phyloP scores from a whole-genome alignment of 2,797 vertebrate species.

The Phrynocephalus guinanensis region DNA sequence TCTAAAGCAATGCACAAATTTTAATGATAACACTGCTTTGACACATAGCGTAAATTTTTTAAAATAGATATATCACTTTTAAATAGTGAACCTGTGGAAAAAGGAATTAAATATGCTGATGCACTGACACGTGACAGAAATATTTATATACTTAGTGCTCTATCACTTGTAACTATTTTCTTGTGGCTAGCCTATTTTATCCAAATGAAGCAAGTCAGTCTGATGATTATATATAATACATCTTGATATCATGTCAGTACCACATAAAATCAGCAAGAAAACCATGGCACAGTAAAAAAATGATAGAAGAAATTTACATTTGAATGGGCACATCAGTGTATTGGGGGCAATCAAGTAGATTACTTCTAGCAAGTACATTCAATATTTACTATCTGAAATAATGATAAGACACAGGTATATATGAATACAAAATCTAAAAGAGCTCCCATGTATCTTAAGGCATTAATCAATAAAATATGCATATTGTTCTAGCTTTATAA shows the following conservation, averaged over 20 bases:
- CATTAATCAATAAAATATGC: slow-evolving; percentile 34
- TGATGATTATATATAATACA: slow-evolving; percentile 28
- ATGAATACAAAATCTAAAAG: slow-evolving; percentile 22
- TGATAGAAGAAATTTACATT: slow-evolving; percentile 27
- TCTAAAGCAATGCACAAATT: not conserved
- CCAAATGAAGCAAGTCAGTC: slow-evolving; percentile 29
- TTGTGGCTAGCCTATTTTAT: not conserved
- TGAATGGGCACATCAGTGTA: slow-evolving; percentile 1
- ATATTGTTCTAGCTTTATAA: slow-evolving; percentile 27
- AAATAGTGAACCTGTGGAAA: not conserved
- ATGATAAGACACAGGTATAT: not conserved
- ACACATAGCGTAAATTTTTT: slow-evolving; percentile 31
- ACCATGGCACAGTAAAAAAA: not conserved
- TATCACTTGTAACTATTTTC: slow-evolving; percentile 17
- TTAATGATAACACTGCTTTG: not conserved
- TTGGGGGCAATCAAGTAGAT: slow-evolving; percentile 26
- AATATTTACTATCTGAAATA: slow-evolving; percentile 30
- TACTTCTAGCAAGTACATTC: slow-evolving; percentile 19
- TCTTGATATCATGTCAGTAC: not conserved
- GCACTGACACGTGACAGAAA: not conserved
- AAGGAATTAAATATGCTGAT: not conserved
- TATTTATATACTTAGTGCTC: not conserved
- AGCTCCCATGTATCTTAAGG: slow-evolving; percentile 24
- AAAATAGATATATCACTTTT: slow-evolving; percentile 23
- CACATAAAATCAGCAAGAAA: slow-evolving; percentile 6